phyloP scores from a whole-genome alignment of 2,888 invertebrate species.

The Steromphala cineraria region DNA sequence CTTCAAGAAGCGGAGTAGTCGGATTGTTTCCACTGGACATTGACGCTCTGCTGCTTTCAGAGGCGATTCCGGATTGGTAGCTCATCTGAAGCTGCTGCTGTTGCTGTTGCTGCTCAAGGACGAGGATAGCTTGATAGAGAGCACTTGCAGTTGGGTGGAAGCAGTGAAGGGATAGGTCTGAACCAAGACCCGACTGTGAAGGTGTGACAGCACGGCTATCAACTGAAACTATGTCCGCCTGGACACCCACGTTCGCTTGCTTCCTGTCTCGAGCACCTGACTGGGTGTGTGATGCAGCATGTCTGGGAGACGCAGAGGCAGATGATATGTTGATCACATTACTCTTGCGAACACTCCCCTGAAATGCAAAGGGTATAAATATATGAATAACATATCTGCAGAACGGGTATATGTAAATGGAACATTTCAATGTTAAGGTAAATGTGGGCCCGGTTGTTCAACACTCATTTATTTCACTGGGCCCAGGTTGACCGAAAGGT shows the following conservation, averaged over 20 bases:
- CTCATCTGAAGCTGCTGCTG: neutral
- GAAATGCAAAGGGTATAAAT: neutral
- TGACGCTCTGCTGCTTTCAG: neutral
- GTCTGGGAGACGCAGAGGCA: neutral
- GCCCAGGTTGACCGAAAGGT: no score
- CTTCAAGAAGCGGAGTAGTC: neutral
- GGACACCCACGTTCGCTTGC: neutral
- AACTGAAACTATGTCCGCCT: neutral
- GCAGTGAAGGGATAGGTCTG: neutral
- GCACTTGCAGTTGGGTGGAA: neutral
- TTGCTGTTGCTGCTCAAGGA: neutral
- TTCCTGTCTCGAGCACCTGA: neutral
- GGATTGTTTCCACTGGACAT: neutral
- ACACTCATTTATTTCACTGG: no score
- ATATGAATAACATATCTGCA: no score
- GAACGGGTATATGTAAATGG: no score
- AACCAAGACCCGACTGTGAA: neutral
- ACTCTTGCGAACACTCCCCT: neutral
- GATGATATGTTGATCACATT: slow-evolving; percentile 14
- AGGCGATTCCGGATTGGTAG: neutral
- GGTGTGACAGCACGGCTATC: neutral
- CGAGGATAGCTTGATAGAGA: neutral
- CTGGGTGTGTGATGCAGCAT: neutral
- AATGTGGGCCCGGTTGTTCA: no score
- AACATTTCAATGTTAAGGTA: no score